These are phyloP conservation scores for Tetragonula carbonaria DNA, from an alignment of 2,888 invertebrate species.

Conservation along the genomic window DNA sequence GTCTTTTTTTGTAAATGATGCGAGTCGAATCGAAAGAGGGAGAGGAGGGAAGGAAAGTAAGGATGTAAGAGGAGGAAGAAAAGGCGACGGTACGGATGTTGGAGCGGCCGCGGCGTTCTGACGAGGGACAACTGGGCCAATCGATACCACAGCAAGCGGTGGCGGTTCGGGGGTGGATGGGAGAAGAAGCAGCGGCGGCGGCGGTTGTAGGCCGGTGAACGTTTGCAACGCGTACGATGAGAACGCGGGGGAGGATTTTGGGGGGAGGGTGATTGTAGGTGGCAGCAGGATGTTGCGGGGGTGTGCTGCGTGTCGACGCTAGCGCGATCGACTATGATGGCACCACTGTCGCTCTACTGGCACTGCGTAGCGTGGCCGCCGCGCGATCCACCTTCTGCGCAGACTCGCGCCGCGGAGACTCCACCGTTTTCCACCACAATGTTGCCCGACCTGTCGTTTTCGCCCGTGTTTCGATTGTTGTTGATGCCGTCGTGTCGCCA, in stretches of 20 bases:
- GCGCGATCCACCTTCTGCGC: constrained; percentile 64
- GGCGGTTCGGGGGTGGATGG: constrained; percentile 63
- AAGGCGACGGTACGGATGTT: constrained; percentile 68
- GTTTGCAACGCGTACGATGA: constrained; percentile 53
- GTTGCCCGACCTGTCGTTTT: constrained; percentile 72
- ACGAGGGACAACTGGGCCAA: constrained; percentile 82
- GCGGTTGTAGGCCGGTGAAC: constrained; percentile 60
- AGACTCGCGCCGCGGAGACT: constrained; percentile 63
- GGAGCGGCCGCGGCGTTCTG: constrained; percentile 71
- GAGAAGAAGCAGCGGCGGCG: constrained; percentile 18
- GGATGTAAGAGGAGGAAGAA: constrained; percentile 20
- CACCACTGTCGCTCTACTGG: constrained; percentile 48
- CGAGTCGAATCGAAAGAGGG: not conserved
- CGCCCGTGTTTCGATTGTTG: constrained; percentile 66
- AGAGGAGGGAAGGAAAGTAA: no score
- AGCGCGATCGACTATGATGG: constrained; percentile 29
- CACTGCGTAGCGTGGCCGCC: constrained; percentile 56
- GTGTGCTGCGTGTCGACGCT: constrained; percentile 61
- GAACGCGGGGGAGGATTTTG: constrained; percentile 9
- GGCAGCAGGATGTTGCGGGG: constrained; percentile 64
- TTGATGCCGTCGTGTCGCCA: constrained; percentile 49
- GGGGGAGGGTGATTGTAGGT: constrained; percentile 17
- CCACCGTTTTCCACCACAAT: constrained; percentile 69
- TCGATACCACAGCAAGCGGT: constrained; percentile 76
- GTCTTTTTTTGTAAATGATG: no score